phyloP scores from a whole-genome alignment of 2,113 vertebrate genomes.

The Lepus europaeus region DNA sequence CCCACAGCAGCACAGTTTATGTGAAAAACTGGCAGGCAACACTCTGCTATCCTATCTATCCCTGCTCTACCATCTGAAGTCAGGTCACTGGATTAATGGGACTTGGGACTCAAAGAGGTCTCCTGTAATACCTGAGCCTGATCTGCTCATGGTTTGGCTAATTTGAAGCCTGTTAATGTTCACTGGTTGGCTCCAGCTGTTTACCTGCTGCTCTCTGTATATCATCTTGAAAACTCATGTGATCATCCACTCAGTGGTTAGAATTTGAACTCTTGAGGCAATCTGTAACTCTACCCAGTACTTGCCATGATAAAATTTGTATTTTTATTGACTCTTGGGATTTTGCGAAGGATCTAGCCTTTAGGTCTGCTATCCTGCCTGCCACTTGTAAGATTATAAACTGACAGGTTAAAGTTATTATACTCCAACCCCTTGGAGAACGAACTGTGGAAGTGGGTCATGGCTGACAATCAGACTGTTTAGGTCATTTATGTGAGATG shows the following conservation, averaged over 20 bases:
- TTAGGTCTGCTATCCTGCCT: neutral
- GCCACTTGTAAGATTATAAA: neutral
- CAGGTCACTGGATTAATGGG: neutral
- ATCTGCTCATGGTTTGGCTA: neutral
- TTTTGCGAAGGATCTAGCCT: neutral
- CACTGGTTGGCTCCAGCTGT: neutral
- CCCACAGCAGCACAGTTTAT: neutral
- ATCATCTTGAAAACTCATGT: neutral
- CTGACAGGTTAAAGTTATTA: neutral
- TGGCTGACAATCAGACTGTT: neutral
- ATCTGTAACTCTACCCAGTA: neutral
- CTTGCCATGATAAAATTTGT: neutral
- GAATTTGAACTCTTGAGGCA: neutral
- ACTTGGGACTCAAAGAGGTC: neutral
- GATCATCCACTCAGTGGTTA: neutral
- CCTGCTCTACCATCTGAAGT: neutral
- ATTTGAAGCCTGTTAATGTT: neutral
- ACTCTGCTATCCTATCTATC: neutral
- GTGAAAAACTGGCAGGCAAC: neutral
- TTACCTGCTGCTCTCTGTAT: neutral
- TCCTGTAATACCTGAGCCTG: neutral
- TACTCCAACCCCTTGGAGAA: neutral
- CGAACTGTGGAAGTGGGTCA: neutral
- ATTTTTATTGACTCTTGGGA: constrained; percentile 2
- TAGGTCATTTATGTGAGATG: neutral